A percentile compares a stretch with the other conserved stretches of the same genome.
Conservation (phyloP, 2,797 vertebrate genomes). For the Onychomys leucogaster region DNA sequence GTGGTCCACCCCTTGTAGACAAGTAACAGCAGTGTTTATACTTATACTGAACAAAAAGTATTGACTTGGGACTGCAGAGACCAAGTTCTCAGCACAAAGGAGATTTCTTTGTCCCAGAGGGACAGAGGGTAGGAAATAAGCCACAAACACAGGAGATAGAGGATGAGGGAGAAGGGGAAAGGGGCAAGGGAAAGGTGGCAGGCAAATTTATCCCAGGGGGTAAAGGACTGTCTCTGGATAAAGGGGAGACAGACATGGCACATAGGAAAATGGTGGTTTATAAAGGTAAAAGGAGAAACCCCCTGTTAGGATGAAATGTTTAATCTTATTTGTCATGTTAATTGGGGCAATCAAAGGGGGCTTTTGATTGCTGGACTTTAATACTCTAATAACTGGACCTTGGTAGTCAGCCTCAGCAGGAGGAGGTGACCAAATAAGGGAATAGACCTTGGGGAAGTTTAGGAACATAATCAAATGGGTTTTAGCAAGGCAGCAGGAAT, state of each 20-base stretch:
- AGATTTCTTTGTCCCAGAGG: not conserved
- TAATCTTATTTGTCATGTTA: not conserved
- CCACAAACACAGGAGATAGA: not conserved
- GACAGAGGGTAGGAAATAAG: not conserved
- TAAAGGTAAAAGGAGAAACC: not conserved
- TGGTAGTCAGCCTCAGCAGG: not conserved
- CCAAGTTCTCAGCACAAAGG: not conserved
- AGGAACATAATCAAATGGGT: not conserved
- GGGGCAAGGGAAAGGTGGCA: not conserved
- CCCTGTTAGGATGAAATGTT: not conserved
- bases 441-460: not conserved
- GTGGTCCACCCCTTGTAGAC: rapidly evolving
- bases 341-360: not conserved
- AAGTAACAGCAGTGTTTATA: not conserved
- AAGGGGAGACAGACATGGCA: not conserved
- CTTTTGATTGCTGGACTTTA: not conserved
- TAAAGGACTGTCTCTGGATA: not conserved
- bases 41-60: not conserved
- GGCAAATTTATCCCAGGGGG: not conserved
- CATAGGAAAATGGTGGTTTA: not conserved
- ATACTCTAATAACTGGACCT: not conserved
- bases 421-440: not conserved
- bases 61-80: not conserved
- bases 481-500: not conserved
- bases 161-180: not conserved